Percentiles rank a stretch among this genome's conserved stretches.
These are phyloP conservation scores for Halichoerus grypus DNA, from an alignment of 2,113 vertebrate genomes.

Conservation along the genomic window DNA sequence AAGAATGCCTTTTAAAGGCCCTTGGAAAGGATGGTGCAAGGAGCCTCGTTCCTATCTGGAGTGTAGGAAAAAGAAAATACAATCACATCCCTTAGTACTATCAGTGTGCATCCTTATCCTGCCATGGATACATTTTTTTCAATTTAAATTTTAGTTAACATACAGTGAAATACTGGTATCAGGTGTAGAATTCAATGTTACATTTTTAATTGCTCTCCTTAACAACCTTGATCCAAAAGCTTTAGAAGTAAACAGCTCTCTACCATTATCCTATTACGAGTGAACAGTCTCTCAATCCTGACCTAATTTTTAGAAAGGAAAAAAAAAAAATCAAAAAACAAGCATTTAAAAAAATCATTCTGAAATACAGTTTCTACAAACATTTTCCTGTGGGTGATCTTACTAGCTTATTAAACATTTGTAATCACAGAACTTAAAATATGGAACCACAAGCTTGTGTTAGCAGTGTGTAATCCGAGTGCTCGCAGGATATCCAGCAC, in stretches of 20 bases:
- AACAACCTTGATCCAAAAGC: conserved; percentile 60
- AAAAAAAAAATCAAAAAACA: background rate
- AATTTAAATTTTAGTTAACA: background rate
- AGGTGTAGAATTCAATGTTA: background rate
- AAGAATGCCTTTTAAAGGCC: conserved; percentile 12
- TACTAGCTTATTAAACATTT: conserved; percentile 70
- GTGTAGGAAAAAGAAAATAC: conserved; percentile 11
- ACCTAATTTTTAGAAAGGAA: conserved; percentile 65
- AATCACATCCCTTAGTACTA: background rate
- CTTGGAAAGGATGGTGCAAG: background rate
- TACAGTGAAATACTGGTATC: background rate
- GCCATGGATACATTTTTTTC: conserved; percentile 57
- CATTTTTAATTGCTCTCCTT: conserved; percentile 75
- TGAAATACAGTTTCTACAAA: conserved; percentile 71
- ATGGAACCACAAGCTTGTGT: conserved; percentile 64
- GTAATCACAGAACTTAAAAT: conserved; percentile 80
- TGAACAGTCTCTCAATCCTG: conserved; percentile 50
- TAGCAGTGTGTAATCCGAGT: conserved; percentile 43
- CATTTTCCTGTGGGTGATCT: conserved; percentile 71
- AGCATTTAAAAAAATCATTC: conserved; percentile 35
- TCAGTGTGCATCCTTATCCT: background rate
- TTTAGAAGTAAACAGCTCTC: conserved; percentile 64
- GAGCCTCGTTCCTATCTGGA: background rate
- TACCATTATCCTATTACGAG: conserved; percentile 52
- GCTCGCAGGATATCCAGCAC: conserved; percentile 26